phyloP scores from a whole-genome alignment of 2,888 invertebrate species.

The Odontomyia ornata region DNA sequence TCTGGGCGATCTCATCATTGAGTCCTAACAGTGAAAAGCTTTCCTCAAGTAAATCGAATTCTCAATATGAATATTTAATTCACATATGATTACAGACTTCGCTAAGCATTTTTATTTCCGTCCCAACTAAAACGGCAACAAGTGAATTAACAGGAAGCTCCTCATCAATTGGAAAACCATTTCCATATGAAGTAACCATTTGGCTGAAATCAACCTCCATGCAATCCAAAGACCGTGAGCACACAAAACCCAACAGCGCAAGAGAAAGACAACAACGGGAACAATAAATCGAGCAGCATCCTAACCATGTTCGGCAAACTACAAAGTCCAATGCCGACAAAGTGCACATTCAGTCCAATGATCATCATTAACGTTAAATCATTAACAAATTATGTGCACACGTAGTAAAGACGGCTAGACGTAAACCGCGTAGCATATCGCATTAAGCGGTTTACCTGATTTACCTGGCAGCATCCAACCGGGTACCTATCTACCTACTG shows the following conservation, averaged over 20 bases:
- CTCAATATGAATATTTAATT: too few species aligned
- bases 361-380: conserved; percentile 46
- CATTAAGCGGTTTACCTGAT: conserved; percentile 42
- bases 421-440: conserved; percentile 42
- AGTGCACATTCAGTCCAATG: conserved; percentile 42
- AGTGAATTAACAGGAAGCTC: neutral
- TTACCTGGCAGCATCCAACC: conserved; percentile 18
- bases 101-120: too few species aligned
- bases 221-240: neutral
- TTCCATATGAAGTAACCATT: neutral
- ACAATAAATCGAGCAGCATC: conserved; percentile 41
- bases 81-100: too few species aligned
- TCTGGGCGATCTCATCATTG: too few species aligned
- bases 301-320: conserved; percentile 40
- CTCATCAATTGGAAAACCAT: neutral
- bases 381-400: conserved; percentile 46
- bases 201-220: neutral
- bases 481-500: neutral
- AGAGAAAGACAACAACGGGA: conserved; percentile 21
- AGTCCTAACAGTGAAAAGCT: too few species aligned
- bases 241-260: neutral
- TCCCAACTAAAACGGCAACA: neutral
- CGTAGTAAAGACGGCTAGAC: conserved; percentile 44
- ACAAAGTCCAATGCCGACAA: conserved; percentile 40
- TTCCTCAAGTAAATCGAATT: too few species aligned